Base-by-base conservation (phyloP, 2,113 vertebrate species). In the Python bivittatus region DNA sequence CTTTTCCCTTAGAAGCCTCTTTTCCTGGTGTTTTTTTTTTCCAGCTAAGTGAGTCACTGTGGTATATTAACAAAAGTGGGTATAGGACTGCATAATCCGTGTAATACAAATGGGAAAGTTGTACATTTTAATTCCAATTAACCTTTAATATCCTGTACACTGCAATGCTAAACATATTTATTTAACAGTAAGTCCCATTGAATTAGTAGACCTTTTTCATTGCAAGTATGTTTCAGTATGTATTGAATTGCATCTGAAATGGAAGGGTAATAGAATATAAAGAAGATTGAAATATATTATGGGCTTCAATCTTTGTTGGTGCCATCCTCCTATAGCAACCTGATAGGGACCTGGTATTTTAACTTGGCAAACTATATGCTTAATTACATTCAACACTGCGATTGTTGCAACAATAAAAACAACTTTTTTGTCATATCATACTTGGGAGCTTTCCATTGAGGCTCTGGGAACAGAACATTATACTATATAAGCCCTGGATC, bases 41-140 rank as follows among this genome's bases (percentile, higher is more conserved):
- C 95, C 94, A 93, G 84, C 90, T 52, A 79, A 93, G 94, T 42
- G 12, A 27, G 22, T 52, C 48, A 23, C 83, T 61, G 15, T 58
- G 12, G 9, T n/a, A 38, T 23, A 57, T 11, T 58, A 15, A 84
- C 29, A 88, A 92, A 58, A 58, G 60, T 79, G 68, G 15, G 25
- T 44, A 83, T 15, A 15, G 11, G 52, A 88, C 61, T 95, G 84
- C 87, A 94, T 90, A 68, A 83, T 42, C 33, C 91, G 86, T 56
- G 92, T 92, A 4, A 38, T 79, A 79, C 33, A 79, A 79, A 79
- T 38, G n/a, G 68, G 1, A 44, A 44, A 44, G 44, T 44, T 44
- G 44, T 44, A 79, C 15, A 0, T 38, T 79, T 79, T 79, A 38
- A 79, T 79, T 79, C 33, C 68, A 38, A 33, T 79, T 79, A 6